phyloP scores from a whole-genome alignment of 2,113 vertebrate species.

The Lontra canadensis region DNA sequence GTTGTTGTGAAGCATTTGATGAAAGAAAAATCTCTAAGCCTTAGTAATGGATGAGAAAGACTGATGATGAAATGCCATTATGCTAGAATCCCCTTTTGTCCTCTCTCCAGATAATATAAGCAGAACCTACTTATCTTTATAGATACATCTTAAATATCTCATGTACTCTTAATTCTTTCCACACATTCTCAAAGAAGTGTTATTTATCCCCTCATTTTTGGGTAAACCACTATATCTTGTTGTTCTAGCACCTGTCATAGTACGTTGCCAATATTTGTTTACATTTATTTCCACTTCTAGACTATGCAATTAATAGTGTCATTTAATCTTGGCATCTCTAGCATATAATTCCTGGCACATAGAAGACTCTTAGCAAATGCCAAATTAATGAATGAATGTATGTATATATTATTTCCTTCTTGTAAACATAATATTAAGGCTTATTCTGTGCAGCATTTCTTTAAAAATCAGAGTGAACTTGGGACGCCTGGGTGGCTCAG shows the following conservation, averaged over 20 bases:
- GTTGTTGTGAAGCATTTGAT: not conserved
- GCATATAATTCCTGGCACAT: conserved; percentile 53
- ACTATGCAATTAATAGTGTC: conserved; percentile 62
- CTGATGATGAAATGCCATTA: not conserved
- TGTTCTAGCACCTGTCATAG: not conserved
- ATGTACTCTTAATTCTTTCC: not conserved
- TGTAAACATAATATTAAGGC: not conserved
- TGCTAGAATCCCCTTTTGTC: not conserved
- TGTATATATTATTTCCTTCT: not conserved
- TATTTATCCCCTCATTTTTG: not conserved
- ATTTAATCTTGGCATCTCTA: conserved; percentile 59
- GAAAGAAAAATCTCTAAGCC: not conserved
- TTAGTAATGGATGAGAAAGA: not conserved
- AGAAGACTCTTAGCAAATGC: conserved; percentile 15
- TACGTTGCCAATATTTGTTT: conserved; percentile 61
- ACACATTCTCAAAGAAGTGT: not conserved
- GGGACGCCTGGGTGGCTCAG: too few relatives aligned
- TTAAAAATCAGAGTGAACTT: not conserved
- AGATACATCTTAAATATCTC: not conserved
- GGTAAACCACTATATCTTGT: not conserved
- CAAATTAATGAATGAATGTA: not conserved
- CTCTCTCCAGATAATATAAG: not conserved
- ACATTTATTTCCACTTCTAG: conserved; percentile 52
- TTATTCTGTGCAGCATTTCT: not conserved
- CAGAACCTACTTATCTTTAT: not conserved